These are phyloP conservation scores for Scylla paramamosain DNA, from an alignment of 1,140 invertebrate species.

Conservation along the genomic window DNA sequence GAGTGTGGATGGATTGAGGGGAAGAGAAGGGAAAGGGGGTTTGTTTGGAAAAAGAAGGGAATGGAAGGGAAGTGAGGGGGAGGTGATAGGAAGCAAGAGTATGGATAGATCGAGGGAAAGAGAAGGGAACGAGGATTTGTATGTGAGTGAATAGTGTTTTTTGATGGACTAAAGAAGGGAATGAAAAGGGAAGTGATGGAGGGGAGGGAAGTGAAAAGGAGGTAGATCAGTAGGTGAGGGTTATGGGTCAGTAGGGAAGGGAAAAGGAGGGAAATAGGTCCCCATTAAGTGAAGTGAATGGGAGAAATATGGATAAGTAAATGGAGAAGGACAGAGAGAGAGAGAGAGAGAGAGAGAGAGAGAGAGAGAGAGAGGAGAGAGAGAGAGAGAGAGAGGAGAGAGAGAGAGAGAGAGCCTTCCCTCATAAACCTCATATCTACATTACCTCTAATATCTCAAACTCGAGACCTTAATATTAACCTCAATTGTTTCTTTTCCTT, in stretches of 20 bases:
- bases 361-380: background rate
- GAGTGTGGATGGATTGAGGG: too few relatives aligned
- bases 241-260: background rate
- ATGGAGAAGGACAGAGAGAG: background rate
- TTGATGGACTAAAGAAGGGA: too few relatives aligned
- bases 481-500: background rate
- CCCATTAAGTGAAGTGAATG: background rate
- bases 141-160: too few relatives aligned
- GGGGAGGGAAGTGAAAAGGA: too few relatives aligned
- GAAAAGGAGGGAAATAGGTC: background rate
- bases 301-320: background rate
- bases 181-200: too few relatives aligned
- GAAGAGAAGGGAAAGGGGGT: too few relatives aligned
- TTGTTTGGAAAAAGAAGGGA: too few relatives aligned
- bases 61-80: too few relatives aligned
- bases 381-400: background rate
- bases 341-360: slow-evolving; percentile 3
- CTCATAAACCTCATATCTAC: background rate
- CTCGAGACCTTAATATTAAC: background rate
- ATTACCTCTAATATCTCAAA: background rate
- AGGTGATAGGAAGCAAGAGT: too few relatives aligned
- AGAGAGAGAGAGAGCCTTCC: background rate
- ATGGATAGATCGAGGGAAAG: too few relatives aligned
- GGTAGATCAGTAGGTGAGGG: background rate
- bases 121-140: too few relatives aligned